A percentile compares a stretch with the other conserved stretches of the same genome.
phyloP scores from a whole-genome alignment of 2,113 vertebrate genomes.

The Callithrix jacchus region DNA sequence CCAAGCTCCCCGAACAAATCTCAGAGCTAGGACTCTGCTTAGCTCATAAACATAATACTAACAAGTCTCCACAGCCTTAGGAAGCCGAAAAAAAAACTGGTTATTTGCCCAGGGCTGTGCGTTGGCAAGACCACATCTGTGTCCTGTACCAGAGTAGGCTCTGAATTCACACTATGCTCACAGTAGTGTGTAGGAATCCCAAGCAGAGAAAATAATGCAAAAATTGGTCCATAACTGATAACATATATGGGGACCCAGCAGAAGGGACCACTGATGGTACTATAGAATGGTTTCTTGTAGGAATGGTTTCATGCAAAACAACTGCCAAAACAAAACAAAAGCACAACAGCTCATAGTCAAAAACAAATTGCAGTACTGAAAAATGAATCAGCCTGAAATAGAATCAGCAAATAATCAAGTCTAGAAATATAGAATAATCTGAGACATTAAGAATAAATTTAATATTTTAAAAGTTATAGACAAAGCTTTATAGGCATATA shows the following conservation, averaged over 20 bases:
- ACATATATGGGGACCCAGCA: background rate
- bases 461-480: background rate
- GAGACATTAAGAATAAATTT: background rate
- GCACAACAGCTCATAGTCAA: background rate
- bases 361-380: background rate
- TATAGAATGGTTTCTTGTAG: background rate
- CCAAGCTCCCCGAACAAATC: background rate
- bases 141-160: background rate
- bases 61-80: background rate
- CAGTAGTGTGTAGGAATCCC: background rate
- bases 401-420: background rate
- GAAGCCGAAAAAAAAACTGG: background rate
- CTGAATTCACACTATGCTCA: background rate
- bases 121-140: background rate
- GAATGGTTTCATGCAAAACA: background rate
- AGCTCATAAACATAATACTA: background rate
- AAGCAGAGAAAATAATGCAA: background rate
- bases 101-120: background rate
- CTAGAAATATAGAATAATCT: background rate
- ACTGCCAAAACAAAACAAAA: background rate
- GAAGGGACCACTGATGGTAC: background rate
- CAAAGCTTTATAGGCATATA: background rate
- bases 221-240: background rate
- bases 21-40: background rate
- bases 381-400: background rate